These are phyloP conservation scores for Liasis olivaceus DNA, from an alignment of 2,797 vertebrate species.

Conservation along the genomic window DNA sequence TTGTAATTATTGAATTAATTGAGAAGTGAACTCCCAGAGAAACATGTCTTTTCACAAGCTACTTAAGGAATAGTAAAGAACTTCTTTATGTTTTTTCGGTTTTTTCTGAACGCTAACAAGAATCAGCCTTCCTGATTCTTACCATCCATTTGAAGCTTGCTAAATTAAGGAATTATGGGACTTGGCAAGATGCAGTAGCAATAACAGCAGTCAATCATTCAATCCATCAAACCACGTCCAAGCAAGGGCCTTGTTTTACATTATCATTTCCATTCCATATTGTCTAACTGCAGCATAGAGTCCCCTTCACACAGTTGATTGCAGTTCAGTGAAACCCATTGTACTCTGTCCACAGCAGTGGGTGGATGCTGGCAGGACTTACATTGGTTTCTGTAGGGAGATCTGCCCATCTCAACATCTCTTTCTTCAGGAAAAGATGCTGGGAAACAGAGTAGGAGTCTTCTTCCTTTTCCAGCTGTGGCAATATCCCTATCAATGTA, in stretches of 20 bases:
- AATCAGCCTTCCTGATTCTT: background rate
- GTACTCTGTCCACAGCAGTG: background rate
- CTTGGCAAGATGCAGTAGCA: background rate
- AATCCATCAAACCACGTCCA: background rate
- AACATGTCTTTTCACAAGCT: conserved; percentile 18
- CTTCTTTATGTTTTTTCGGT: background rate
- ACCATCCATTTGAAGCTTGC: background rate
- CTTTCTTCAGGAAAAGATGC: background rate
- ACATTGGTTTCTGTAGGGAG: background rate
- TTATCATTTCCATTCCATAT: background rate
- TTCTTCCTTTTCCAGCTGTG: background rate
- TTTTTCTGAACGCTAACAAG: background rate
- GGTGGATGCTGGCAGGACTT: background rate
- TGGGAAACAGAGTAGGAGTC: background rate
- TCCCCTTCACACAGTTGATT: background rate
- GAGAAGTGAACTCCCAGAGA: conserved; percentile 27
- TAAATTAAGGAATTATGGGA: background rate
- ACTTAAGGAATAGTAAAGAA: conserved; percentile 16
- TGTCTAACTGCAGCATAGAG: background rate
- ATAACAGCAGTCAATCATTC: background rate
- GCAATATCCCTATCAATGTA: background rate
- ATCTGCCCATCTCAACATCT: background rate
- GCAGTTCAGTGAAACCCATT: background rate
- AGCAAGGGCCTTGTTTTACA: background rate
- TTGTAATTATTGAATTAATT: conserved; percentile 40